Conservation (phyloP, 1,140 invertebrate species). For the Drosophila sulfurigaster region DNA sequence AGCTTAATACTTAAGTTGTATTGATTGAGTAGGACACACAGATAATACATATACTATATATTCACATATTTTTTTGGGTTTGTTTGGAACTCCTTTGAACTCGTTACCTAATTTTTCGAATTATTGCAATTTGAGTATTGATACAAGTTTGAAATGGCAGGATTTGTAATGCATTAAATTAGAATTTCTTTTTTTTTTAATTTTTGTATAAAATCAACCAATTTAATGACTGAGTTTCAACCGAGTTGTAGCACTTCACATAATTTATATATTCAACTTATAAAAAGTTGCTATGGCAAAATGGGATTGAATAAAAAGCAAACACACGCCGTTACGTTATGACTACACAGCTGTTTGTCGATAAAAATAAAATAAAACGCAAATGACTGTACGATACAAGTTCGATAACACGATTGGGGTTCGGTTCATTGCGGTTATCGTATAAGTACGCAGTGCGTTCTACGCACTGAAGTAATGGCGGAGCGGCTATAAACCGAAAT, state of each 20-base stretch:
- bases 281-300: slow-evolving; percentile 45
- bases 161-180: slow-evolving; percentile 10
- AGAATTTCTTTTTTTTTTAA: too few relatives aligned
- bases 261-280: slow-evolving; percentile 34
- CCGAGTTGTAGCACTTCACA: slow-evolving; percentile 36
- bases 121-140: slow-evolving; percentile 23
- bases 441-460: too few relatives aligned
- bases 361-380: background rate
- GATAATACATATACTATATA: background rate
- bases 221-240: slow-evolving; percentile 22
- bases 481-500: too few relatives aligned
- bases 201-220: slow-evolving; percentile 21
- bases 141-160: slow-evolving; percentile 10
- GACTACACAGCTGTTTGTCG: slow-evolving; percentile 22
- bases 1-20: slow-evolving; percentile 55
- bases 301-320: slow-evolving; percentile 35
- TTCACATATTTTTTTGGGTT: background rate
- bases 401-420: slow-evolving; percentile 22
- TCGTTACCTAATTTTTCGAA: slow-evolving; percentile 36
- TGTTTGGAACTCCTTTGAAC: slow-evolving; percentile 2
- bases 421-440: background rate
- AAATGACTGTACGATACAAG: background rate
- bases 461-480: too few relatives aligned
- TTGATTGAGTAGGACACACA: slow-evolving; percentile 42
- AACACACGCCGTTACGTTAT: slow-evolving; percentile 42